Conservation (phyloP, 2,797 vertebrate genomes). For the Choloepus didactylus region DNA sequence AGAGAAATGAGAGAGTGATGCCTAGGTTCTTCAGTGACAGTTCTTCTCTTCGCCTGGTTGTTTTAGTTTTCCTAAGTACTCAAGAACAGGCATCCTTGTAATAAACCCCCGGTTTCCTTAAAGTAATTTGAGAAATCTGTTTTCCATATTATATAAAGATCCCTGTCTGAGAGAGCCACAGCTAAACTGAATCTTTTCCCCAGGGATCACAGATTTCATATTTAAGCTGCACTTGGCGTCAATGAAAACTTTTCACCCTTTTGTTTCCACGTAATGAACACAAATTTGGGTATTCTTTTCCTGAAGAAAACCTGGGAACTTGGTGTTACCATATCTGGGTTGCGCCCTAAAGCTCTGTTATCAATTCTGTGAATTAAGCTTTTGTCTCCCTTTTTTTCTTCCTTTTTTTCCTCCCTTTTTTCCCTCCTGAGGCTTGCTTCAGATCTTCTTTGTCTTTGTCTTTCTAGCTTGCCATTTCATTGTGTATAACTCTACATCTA, state of each 20-base stretch:
- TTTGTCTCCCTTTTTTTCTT: neutral
- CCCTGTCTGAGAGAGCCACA: neutral
- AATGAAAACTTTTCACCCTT: neutral
- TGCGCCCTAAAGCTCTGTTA: too few species aligned
- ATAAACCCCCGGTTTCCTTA: neutral
- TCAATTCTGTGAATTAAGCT: neutral
- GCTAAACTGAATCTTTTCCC: neutral
- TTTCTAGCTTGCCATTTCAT: neutral
- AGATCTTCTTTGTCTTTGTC: neutral
- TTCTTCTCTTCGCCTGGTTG: neutral
- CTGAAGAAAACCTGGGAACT: too few species aligned
- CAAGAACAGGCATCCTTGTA: neutral
- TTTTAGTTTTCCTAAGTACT: neutral
- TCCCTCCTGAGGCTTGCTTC: neutral
- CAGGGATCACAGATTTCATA: neutral
- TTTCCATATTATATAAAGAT: neutral
- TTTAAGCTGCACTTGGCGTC: neutral
- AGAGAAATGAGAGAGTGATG: accelerated
- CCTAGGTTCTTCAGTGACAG: accelerated
- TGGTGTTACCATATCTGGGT: too few species aligned
- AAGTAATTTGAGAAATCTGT: neutral
- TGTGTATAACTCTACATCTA: neutral
- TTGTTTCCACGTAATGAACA: neutral
- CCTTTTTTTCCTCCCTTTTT: too few species aligned
- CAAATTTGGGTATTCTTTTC: neutral